Conservation (phyloP, 2,888 invertebrate genomes). For the Epirrhoe alternata region DNA sequence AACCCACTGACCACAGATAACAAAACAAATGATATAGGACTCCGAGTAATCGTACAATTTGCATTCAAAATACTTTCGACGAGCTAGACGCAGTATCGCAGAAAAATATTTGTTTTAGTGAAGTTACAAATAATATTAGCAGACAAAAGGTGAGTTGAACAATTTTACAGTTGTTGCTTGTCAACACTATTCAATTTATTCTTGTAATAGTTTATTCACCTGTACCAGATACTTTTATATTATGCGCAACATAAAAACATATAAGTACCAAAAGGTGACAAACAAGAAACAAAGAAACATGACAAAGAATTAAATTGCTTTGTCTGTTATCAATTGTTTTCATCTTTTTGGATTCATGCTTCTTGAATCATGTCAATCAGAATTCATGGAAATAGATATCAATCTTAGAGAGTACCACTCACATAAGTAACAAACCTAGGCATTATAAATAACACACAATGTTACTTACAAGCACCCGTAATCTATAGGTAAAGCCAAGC, state of each 20-base stretch:
- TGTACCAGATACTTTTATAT: not conserved
- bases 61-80: conserved; percentile 11
- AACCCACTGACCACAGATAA: conserved; percentile 17
- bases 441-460: no score
- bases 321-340: not conserved
- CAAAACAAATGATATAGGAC: conserved; percentile 20
- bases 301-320: conserved; percentile 9
- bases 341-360: conserved; percentile 2
- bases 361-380: conserved; percentile 6
- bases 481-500: no score
- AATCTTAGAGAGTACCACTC: conserved; percentile 4
- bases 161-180: not conserved
- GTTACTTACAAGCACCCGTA: no score
- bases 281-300: no score
- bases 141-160: conserved; percentile 11
- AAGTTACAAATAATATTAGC: not conserved
- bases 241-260: not conserved
- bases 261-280: not conserved
- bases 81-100: conserved; percentile 1
- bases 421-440: no score
- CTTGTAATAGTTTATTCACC: not conserved
- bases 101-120: not conserved
- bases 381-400: conserved; percentile 1
- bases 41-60: conserved; percentile 1
- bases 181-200: not conserved